Conservation (phyloP, 2,113 vertebrate genomes). For the Prunella himalayana region DNA sequence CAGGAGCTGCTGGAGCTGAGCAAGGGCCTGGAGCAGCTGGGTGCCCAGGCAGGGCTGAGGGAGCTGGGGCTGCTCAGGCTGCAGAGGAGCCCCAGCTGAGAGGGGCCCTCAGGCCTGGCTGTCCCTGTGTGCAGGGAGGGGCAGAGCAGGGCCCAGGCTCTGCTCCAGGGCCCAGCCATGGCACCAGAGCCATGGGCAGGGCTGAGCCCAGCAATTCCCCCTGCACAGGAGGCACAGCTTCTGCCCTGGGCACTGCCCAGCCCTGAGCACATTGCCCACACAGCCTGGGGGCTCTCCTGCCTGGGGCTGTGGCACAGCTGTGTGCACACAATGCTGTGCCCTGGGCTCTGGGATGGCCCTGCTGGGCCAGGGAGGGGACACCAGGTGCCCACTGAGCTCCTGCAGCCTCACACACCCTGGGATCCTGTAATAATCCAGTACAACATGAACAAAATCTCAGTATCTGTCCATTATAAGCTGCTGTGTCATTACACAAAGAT, state of each 20-base stretch:
- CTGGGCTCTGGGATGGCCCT: background rate
- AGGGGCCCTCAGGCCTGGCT: background rate
- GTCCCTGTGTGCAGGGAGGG: background rate
- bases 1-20: background rate
- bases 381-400: background rate
- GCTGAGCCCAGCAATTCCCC: background rate
- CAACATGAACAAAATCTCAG: background rate
- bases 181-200: background rate
- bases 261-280: background rate
- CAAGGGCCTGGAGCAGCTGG: background rate
- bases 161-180: background rate
- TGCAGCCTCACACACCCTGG: rapidly evolving
- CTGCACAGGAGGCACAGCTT: background rate
- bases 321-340: background rate
- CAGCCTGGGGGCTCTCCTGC: background rate
- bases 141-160: background rate
- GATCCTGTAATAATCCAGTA: background rate
- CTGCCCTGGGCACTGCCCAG: background rate
- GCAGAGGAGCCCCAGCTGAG: background rate
- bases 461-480: background rate
- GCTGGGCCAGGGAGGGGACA: background rate
- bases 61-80: background rate
- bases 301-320: background rate
- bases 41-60: background rate
- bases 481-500: background rate